A percentile compares a stretch with the other conserved stretches of the same genome.
Evolutionary conservation across 2,113 vertebrate genomes (phyloP).

Genomic region (Glareola pratincola): DNA sequence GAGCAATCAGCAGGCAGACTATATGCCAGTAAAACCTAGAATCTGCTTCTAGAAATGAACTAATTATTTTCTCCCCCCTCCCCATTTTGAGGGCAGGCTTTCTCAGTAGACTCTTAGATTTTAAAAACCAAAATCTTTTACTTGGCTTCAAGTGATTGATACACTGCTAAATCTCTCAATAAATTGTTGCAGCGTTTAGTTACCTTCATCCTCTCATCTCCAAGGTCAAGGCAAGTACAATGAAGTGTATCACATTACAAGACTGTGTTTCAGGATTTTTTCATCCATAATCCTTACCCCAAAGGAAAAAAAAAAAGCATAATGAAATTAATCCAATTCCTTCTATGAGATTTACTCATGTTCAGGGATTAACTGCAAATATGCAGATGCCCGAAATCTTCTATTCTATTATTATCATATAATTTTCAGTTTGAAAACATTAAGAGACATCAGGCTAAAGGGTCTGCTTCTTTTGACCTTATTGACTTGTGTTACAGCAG

Average conservation of each 20-base stretch:
- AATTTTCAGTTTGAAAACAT: background rate
- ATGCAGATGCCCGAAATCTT: background rate
- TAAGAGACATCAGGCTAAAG: background rate
- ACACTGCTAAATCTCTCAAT: background rate
- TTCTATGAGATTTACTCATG: background rate
- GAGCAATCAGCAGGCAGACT: background rate
- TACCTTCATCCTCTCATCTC: background rate
- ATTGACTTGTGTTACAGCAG: background rate
- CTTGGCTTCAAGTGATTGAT: background rate
- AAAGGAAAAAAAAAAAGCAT: background rate
- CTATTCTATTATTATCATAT: background rate
- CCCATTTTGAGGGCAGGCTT: background rate
- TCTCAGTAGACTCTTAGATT: background rate
- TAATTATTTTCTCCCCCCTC: background rate
- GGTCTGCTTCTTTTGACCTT: background rate
- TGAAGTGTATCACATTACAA: background rate
- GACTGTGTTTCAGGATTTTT: background rate
- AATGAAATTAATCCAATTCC: background rate
- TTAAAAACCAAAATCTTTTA: background rate
- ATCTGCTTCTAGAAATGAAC: background rate
- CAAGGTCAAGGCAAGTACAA: background rate
- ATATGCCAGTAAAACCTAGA: background rate
- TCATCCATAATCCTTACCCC: background rate
- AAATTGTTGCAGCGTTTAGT: background rate
- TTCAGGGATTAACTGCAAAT: background rate